phyloP scores from a whole-genome alignment of 1,140 invertebrate genomes.

The Zaprionus davidi region DNA sequence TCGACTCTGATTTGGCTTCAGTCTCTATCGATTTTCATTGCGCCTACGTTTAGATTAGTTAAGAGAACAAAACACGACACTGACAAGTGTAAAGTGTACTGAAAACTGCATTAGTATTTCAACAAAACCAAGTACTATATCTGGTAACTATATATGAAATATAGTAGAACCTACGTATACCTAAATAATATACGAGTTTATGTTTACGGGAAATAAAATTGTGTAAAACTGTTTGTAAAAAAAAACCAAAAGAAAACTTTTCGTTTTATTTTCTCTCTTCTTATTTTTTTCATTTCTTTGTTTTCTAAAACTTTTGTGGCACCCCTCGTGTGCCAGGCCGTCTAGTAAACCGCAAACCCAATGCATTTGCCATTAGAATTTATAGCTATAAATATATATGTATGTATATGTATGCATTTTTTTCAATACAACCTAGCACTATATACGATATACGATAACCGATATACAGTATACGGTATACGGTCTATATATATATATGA shows the following conservation, averaged over 20 bases:
- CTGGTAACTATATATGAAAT: conserved; percentile 35
- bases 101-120: conserved; percentile 50
- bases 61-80: neutral
- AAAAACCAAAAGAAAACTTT: conserved; percentile 25
- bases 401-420: conserved; percentile 33
- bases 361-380: conserved; percentile 63
- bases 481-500: conserved; percentile 32
- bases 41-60: conserved; percentile 52
- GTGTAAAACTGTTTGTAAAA: conserved; percentile 63
- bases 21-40: conserved; percentile 18
- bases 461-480: conserved; percentile 18
- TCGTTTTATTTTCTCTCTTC: conserved; percentile 43
- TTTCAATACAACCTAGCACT: conserved; percentile 35
- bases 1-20: conserved; percentile 19
- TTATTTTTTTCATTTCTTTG: no score
- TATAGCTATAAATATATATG: conserved; percentile 47
- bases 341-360: conserved; percentile 48
- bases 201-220: conserved; percentile 46
- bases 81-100: conserved; percentile 20
- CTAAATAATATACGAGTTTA: conserved; percentile 31
- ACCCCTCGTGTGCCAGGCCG: conserved; percentile 9
- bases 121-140: conserved; percentile 45
- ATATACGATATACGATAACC: conserved; percentile 20
- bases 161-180: conserved; percentile 41
- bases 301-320: neutral